Evolutionary conservation across 2,113 vertebrate genomes (phyloP), one percentile per base, ranked within the genome.

Genomic region (Mus spicilegus): DNA sequence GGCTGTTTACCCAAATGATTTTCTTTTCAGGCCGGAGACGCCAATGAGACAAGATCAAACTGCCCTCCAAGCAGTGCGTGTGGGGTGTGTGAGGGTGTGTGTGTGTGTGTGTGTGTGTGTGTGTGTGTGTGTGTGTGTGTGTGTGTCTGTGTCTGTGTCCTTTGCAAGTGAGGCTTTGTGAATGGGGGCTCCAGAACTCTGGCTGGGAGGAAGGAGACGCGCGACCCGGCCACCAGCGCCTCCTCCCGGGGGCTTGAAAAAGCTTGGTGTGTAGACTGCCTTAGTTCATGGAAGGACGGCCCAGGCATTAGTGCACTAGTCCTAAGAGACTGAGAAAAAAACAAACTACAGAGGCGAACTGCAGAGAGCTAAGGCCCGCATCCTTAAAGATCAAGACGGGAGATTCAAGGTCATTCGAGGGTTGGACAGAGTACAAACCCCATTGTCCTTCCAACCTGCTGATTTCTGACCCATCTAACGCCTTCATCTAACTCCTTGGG

Each of bases 1-100:
- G 96, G 96, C 97, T 98, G 97, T 98, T 97, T 97, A 97, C 97
- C 95, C 97, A 96, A 97, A 97, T 54, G 95, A 97, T 95, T 96
- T 98, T 94, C 97, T 90, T 98, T 98, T 98, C 97, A 97, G 96
- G 95, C 95, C 78, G 5, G 76, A 97, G 97, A 98, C 96, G 90
- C 97, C 97, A 95, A 95, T 89, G 95, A 96, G 97, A 94, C 96
- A 91, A 97, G 96, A 97, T 97, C 97, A 97, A 98, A 95, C 96
- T 97, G 89, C 91, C 94, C 94, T 97, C 85, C 92, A 95, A 33
- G 73, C 24, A 3, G 24, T 88, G 92, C 24, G n/a, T 73, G 86
- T 54, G 70, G 82, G 80, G 87, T 42, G 81, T 78, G 51, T 76
- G 63, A 67, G 88, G 36, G 93, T 24, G 88, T 12, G 89, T 51